Base-by-base conservation (phyloP, 2,797 vertebrate species). In the Tenualosa ilisha region DNA sequence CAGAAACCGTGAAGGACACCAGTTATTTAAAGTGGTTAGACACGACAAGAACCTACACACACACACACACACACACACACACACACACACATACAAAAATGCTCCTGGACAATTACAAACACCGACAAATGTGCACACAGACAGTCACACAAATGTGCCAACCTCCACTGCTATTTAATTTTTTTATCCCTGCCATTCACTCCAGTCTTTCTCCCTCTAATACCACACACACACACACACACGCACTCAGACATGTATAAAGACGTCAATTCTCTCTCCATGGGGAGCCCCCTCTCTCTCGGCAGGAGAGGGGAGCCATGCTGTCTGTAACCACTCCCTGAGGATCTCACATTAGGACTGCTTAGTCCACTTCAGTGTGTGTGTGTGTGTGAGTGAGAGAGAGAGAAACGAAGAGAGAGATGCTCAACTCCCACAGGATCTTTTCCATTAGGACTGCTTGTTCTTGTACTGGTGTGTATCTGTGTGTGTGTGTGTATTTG, bases 401-500 rank as follows among this genome's bases (percentile, higher is more conserved):
- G 63, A 9, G 24, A 31, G 49, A n/a, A n/a, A n/a, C n/a, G n/a
- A n/a, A n/a, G n/a, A n/a, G n/a, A 4, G 51, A 9, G 51, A 53
- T 53, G 11, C 51, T 4, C 51, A 9, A 7, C 4, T 53, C 51
- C 51, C 51, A 9, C 1, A 53, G 49, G 49, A 50, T 50, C 49
- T 7, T 6, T 6, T 50, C 1, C 49, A 50, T 50, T 50, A 50
- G 9, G 49, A 50, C 53, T 54, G 9, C 53, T 54, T 54, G 17
- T 17, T 8, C 7, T 81, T 59, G 50, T 40, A 6, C 82, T 37
- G 6, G 61, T 65, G 61, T 31, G 61, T n/a, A n/a, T n/a, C n/a
- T n/a, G 63, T 65, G 63, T 31, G 63, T 31, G 63, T 13, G 61
- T 15, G 6, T 85, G 81, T 5, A 75, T 88, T 84, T 49, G 81